Conservation (phyloP, 1,140 invertebrate species). For the Drosophila leontia region DNA sequence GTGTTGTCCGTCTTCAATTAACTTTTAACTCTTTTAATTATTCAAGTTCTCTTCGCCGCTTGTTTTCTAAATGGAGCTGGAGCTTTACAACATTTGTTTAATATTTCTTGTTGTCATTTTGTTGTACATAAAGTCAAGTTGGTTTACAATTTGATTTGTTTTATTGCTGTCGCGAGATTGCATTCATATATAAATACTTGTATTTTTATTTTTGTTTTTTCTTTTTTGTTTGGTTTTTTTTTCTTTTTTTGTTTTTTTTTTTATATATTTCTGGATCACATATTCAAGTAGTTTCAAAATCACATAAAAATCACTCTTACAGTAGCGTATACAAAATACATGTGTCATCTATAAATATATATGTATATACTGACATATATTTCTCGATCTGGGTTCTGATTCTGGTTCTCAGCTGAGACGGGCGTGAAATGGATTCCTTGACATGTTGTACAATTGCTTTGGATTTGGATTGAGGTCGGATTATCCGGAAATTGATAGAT, state of each 20-base stretch:
- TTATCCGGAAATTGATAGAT: slow-evolving; percentile 44
- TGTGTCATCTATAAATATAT: slow-evolving; percentile 62
- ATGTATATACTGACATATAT: slow-evolving; percentile 49
- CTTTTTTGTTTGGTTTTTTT: slow-evolving; percentile 25
- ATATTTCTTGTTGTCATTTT: slow-evolving; percentile 34
- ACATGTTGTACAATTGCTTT: slow-evolving; percentile 58
- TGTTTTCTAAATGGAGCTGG: slow-evolving; percentile 78
- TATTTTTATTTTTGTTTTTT: slow-evolving; percentile 40
- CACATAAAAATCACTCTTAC: slow-evolving; percentile 84
- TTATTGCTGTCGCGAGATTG: slow-evolving; percentile 60
- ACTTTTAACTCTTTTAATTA: slow-evolving; percentile 10
- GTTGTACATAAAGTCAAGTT: slow-evolving; percentile 67
- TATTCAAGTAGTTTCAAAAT: slow-evolving; percentile 84
- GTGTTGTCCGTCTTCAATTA: slow-evolving; percentile 20
- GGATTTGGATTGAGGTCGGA: slow-evolving; percentile 33
- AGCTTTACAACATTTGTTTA: slow-evolving; percentile 42
- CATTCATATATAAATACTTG: slow-evolving; percentile 63
- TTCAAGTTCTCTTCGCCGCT: slow-evolving; percentile 15
- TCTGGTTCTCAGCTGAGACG: slow-evolving; percentile 45
- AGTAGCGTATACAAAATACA: slow-evolving; percentile 84
- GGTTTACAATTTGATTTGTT: slow-evolving; percentile 50
- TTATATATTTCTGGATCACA: slow-evolving; percentile 78
- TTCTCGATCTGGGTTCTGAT: slow-evolving; percentile 55
- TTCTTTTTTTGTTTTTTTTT: slow-evolving; percentile 27
- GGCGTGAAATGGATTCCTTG: slow-evolving; percentile 57